Base-by-base conservation (phyloP, 2,113 vertebrate genomes). In the Parotia lawesii region DNA sequence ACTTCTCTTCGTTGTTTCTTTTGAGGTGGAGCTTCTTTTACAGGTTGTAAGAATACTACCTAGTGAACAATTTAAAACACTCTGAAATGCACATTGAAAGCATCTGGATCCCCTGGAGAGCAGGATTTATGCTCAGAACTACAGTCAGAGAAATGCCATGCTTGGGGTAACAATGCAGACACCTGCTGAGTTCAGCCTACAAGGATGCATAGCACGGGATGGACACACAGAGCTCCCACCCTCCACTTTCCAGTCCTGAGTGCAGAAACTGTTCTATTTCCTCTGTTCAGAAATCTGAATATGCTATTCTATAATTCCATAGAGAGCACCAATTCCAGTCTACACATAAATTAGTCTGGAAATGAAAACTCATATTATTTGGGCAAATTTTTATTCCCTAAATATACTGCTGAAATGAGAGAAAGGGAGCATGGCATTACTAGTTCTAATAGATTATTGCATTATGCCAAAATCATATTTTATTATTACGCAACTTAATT, bases 201-300 rank as follows among this genome's bases (percentile, higher is more conserved):
- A 2, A 25, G 47, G 44, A 33, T 11, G 14, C 17, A 7, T 1
- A 1, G 45, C 35, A 25, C 1, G 2, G 24, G 31, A 25, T 3
- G 28, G 50, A 58, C 3, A 8, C 5, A 47, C 5, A 1, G 28
- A 64, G 35, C 62, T 37, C 47, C 31, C 50, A 25, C 28, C 6
- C 15, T 18, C 25, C 3, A 7, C 47, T 87, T 77, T 13, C 18
- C 70, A 56, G 17, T 44, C 58, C 53, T 7, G 29, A 83, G 15
- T 9, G 15, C 57, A 60, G 33, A 73, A 8, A 38, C 45, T 15
- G 13, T 9, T 58, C 29, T 38, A 0, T n/a, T 88, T 48, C 12
- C 33, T 40, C 51, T 31, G 0, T 57, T 60, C 13, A 15, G 61
- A 84, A 87, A 76, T 31, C 54, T 18, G 25, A 92, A 50, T 13